A percentile compares a stretch with the other conserved stretches of the same genome.
These are phyloP conservation scores for Dolichallabes microphthalmus DNA, from an alignment of 2,113 vertebrate species.

Conservation along the genomic window DNA sequence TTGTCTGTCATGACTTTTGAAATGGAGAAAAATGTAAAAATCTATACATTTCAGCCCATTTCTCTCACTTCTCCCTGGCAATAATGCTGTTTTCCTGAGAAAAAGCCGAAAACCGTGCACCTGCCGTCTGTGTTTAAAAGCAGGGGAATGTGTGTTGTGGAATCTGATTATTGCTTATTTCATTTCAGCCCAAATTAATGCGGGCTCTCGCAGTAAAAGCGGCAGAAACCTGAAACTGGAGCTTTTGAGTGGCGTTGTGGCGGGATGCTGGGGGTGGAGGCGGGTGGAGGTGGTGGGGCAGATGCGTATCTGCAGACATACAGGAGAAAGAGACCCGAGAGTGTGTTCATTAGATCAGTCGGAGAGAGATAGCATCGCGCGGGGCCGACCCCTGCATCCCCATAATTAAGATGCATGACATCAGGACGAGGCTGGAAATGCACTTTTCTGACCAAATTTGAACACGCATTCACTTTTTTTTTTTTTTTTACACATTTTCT, in stretches of 20 bases:
- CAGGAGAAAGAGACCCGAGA: conserved; percentile 56
- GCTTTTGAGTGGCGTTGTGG: conserved; percentile 50
- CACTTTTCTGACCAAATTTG: conserved; percentile 53
- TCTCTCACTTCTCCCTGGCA: neutral
- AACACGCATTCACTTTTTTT: conserved; percentile 43
- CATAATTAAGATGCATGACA: conserved; percentile 65
- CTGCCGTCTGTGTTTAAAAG: conserved; percentile 35
- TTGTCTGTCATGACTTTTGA: neutral
- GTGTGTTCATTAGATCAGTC: conserved; percentile 57
- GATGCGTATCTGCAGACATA: conserved; percentile 52
- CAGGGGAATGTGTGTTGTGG: conserved; percentile 48
- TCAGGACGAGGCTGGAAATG: conserved; percentile 51
- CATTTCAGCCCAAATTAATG: conserved; percentile 53
- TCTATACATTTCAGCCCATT: neutral
- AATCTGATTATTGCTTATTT: conserved; percentile 54
- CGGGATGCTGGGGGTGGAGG: neutral
- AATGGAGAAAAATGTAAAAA: conserved; percentile 1
- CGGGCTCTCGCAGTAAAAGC: conserved; percentile 43
- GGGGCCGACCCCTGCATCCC: conserved; percentile 53
- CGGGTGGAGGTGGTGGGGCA: neutral
- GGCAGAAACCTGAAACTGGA: conserved; percentile 55
- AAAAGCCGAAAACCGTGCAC: neutral
- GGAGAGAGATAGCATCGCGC: conserved; percentile 47
- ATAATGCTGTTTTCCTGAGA: neutral
- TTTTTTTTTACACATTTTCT: neutral